A percentile compares a stretch with the other conserved stretches of the same genome.
phyloP scores from a whole-genome alignment of 1,140 invertebrate genomes.

The Thalassaphorura encarpata region DNA sequence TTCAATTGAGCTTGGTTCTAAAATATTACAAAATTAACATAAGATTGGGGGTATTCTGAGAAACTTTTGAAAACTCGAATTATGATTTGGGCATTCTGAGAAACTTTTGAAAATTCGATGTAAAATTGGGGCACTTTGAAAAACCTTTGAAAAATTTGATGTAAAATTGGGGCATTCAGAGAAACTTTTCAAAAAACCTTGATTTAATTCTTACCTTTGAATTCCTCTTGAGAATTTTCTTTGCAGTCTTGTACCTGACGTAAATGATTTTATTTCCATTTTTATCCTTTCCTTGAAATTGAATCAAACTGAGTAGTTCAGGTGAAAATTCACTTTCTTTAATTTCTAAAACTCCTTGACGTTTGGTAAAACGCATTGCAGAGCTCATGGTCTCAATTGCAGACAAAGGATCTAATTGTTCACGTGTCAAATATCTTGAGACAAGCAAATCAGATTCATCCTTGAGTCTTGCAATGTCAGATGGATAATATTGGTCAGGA shows the following conservation, averaged over 20 bases:
- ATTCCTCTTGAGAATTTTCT: constrained; percentile 7
- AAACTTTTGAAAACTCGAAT: too few species aligned
- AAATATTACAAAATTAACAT: too few species aligned
- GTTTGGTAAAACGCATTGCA: neutral
- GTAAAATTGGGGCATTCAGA: too few species aligned
- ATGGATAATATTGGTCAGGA: neutral
- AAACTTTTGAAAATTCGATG: too few species aligned
- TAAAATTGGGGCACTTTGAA: too few species aligned
- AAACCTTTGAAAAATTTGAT: too few species aligned
- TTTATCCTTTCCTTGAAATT: constrained; percentile 6
- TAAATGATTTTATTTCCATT: neutral
- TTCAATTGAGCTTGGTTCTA: constrained; percentile 4
- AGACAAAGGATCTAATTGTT: neutral
- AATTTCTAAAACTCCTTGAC: neutral
- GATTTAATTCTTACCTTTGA: constrained; percentile 7
- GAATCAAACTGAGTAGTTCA: neutral
- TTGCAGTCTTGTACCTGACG: constrained; percentile 5
- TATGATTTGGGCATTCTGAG: too few species aligned
- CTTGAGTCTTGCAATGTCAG: neutral
- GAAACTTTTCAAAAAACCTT: too few species aligned
- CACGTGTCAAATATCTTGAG: neutral
- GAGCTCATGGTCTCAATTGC: neutral
- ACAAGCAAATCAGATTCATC: constrained; percentile 1
- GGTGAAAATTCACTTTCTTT: neutral
- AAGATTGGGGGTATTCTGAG: too few species aligned